Base-by-base conservation (phyloP, 2,797 vertebrate species). In the Myiotriccus ornatus region DNA sequence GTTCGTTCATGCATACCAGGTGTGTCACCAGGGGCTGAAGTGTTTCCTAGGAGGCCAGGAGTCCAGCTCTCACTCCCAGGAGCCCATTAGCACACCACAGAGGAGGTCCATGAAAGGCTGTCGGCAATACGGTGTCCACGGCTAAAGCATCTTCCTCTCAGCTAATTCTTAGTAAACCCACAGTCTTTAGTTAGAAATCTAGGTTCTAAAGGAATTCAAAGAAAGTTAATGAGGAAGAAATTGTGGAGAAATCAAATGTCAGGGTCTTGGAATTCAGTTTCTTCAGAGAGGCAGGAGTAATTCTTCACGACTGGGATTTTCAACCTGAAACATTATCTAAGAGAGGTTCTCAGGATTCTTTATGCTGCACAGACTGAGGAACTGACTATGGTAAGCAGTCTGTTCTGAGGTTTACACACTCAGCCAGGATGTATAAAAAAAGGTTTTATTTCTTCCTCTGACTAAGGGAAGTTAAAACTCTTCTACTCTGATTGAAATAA, bases 401-500 rank as follows among this genome's bases (percentile, higher is more conserved):
- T 78, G 18, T 68, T 53, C 12, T 68, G 34, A 35, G 16, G 32
- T 82, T 79, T 73, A 73, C 8, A 32, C 15, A 18, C 10, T 64
- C 37, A 57, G 27, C 2, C 13, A 84, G 30, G 22, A 62, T 34
- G 16, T 6, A 18, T 13, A 7, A 34, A 68, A 70, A 55, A 53
- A 34, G 2, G 5, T 60, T 82, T 89, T 24, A 76, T 79, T 92
- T 89, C 27, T 91, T 84, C 20, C 37, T 91, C 46, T 75, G 41
- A 81, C 34, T 64, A 64, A 41, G 16, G 24, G 17, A 41, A 80
- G 4, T 64, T 90, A 90, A 75, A 88, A 7, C 2, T 75, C 30
- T 71, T 80, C 44, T 25, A 52, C 23, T 44, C 13, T 83, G 50
- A 82, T 69, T 83, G 62, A 75, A 88, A 87, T 71, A 88, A 90